Evolutionary conservation across 2,888 invertebrate genomes (phyloP).

Genomic region (Galerucella nymphaeae): DNA sequence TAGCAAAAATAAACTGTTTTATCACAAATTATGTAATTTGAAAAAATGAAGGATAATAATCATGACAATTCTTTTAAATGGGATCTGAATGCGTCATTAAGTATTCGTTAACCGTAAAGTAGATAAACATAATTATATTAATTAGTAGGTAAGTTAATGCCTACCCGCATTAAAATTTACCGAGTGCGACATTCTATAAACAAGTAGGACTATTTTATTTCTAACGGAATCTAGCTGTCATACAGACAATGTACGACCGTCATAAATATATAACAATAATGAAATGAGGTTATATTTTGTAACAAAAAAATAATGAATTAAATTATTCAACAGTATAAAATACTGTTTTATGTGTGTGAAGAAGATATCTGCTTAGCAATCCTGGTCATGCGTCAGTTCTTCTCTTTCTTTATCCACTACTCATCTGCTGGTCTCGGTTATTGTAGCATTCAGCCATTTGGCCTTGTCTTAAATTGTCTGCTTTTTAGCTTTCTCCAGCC

Average conservation of each 20-base stretch:
- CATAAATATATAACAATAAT: background rate
- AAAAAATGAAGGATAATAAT: constrained; percentile 16
- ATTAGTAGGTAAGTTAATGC: constrained; percentile 45
- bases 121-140: constrained; percentile 56
- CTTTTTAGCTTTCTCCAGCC: too few relatives aligned
- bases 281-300: background rate
- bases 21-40: constrained; percentile 29
- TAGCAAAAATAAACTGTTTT: background rate
- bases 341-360: background rate
- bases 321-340: background rate
- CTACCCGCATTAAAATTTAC: constrained; percentile 49
- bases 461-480: too few relatives aligned
- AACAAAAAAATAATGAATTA: background rate
- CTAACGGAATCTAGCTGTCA: constrained; percentile 39
- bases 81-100: constrained; percentile 57
- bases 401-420: too few relatives aligned
- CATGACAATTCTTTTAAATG: constrained; percentile 12
- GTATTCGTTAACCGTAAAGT: constrained; percentile 60
- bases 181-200: constrained; percentile 3
- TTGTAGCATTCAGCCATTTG: too few relatives aligned
- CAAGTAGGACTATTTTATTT: constrained; percentile 27
- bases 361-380: too few relatives aligned
- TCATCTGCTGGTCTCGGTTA: too few relatives aligned
- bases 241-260: constrained; percentile 3
- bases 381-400: too few relatives aligned